A percentile compares a stretch with the other conserved stretches of the same genome.
Conservation (phyloP, 2,888 invertebrate species). For the Lasioglossum leucozonium region DNA sequence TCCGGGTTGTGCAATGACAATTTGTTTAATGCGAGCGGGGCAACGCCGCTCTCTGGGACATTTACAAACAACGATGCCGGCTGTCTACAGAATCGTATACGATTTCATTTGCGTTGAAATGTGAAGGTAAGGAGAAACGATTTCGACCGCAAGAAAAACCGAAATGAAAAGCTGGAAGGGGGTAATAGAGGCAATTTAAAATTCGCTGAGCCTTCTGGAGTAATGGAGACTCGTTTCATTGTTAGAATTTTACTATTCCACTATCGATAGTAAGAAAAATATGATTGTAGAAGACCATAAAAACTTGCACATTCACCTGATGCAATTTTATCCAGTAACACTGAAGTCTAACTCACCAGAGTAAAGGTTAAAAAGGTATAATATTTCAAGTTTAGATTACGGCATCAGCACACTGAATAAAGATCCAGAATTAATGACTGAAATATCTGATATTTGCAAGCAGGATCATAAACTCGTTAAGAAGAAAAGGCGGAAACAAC, state of each 20-base stretch:
- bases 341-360: neutral
- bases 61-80: neutral
- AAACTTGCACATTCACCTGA: neutral
- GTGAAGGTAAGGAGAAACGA: neutral
- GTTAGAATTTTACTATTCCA: neutral
- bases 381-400: neutral
- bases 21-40: slow-evolving; percentile 41
- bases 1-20: slow-evolving; percentile 55
- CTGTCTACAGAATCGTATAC: neutral
- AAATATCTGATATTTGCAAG: neutral
- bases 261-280: neutral
- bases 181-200: neutral
- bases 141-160: neutral
- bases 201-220: neutral
- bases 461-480: neutral
- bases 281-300: neutral
- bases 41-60: slow-evolving; percentile 16
- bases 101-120: neutral
- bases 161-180: neutral
- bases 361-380: neutral
- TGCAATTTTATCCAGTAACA: neutral
- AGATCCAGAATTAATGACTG: neutral
- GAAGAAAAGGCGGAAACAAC: neutral
- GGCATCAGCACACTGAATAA: neutral
- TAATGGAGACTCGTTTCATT: neutral